Evolutionary conservation across 2,797 vertebrate genomes (phyloP).

Genomic region (Poeciliopsis infans): DNA sequence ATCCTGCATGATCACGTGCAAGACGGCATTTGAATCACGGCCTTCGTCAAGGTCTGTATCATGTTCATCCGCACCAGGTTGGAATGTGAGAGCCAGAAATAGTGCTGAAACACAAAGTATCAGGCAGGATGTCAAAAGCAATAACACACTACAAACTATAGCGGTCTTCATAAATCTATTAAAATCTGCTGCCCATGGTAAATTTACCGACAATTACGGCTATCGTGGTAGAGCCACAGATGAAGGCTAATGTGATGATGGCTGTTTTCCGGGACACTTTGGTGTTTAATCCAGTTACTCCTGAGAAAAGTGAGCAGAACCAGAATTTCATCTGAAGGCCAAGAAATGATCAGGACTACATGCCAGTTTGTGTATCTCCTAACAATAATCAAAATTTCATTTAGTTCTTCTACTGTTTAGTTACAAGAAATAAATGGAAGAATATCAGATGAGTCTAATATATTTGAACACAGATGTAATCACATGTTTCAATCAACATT

Average conservation of each 20-base stretch:
- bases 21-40: fast-evolving
- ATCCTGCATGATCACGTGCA: too few relatives aligned
- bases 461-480: not conserved
- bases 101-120: constrained; percentile 14
- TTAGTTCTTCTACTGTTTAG: not conserved
- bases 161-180: too few relatives aligned
- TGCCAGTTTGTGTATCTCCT: too few relatives aligned
- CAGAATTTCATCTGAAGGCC: not conserved
- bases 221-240: not conserved
- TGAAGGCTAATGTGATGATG: not conserved
- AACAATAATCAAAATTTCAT: too few relatives aligned
- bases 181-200: too few relatives aligned
- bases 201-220: constrained; percentile 6
- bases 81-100: not conserved
- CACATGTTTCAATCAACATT: not conserved
- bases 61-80: not conserved
- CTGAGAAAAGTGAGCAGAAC: not conserved
- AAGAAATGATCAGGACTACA: not conserved
- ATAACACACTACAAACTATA: not conserved
- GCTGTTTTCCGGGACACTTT: not conserved
- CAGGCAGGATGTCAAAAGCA: not conserved
- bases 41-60: fast-evolving
- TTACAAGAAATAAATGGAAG: not conserved
- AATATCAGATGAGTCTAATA: not conserved
- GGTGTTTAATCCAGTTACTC: not conserved